Conservation (phyloP, 2,797 vertebrate genomes). For the Spheniscus humboldti region DNA sequence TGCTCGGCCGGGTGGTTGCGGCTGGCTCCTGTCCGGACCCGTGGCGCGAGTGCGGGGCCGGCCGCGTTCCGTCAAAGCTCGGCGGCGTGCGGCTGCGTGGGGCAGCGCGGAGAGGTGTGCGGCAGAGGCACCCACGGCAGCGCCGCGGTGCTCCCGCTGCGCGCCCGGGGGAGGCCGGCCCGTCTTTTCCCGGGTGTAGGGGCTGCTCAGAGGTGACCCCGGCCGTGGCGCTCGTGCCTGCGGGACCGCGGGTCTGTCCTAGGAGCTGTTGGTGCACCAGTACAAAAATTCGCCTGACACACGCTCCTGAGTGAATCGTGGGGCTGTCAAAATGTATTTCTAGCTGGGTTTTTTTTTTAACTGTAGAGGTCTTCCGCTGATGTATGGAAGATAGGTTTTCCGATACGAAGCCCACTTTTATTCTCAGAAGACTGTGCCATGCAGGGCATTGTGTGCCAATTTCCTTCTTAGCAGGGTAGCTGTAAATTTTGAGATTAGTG, state of each 20-base stretch:
- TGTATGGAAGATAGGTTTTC: background rate
- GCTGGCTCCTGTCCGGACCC: no score
- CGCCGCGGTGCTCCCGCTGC: no score
- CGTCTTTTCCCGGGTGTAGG: fast-evolving
- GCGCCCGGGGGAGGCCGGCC: no score
- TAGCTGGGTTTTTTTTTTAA: background rate
- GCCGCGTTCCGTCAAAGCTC: fast-evolving
- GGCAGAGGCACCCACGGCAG: no score
- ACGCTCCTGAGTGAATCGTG: background rate
- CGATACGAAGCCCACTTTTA: fast-evolving
- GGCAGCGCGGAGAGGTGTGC: no score
- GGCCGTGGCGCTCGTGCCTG: fast-evolving
- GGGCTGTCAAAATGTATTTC: background rate
- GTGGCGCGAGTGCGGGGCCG: fast-evolving
- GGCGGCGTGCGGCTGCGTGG: no score
- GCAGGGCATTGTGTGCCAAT: fast-evolving
- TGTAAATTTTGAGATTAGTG: background rate
- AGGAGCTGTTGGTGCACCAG: no score
- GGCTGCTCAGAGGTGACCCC: no score
- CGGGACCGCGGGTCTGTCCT: fast-evolving
- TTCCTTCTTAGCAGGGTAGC: background rate
- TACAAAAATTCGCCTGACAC: fast-evolving
- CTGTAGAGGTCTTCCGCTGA: background rate
- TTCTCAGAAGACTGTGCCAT: background rate
- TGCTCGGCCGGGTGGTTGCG: background rate